Evolutionary conservation across 2,888 invertebrate species (phyloP).

Genomic region (Drosophila lacicola): DNA sequence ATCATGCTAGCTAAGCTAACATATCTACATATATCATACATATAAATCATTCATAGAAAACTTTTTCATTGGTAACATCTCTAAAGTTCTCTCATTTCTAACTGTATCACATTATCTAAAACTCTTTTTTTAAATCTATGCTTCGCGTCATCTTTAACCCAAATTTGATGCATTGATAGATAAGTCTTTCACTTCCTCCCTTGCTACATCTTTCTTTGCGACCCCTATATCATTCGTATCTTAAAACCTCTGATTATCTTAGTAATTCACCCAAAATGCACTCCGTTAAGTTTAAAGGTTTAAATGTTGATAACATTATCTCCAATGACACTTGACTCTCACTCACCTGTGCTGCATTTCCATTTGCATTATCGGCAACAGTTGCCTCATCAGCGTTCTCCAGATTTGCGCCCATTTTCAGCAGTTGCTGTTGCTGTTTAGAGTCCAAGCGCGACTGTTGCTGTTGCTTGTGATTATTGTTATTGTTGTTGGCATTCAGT

Average conservation of each 20-base stretch:
- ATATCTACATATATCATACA: no score
- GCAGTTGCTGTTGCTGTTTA: conserved; percentile 52
- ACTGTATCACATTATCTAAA: no score
- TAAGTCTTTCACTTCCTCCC: no score
- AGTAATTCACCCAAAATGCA: background rate
- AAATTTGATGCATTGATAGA: no score
- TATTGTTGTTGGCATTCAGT: conserved; percentile 59
- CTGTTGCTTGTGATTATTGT: conserved; percentile 50
- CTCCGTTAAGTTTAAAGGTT: background rate
- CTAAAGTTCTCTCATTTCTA: no score
- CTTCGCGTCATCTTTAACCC: no score
- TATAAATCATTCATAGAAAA: no score
- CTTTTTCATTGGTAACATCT: no score
- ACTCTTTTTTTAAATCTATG: no score
- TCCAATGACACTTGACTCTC: conserved; percentile 6
- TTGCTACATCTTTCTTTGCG: no score
- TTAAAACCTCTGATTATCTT: background rate
- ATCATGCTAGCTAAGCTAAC: no score
- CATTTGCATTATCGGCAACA: conserved; percentile 67
- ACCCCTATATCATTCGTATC: no score
- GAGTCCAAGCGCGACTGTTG: conserved; percentile 51
- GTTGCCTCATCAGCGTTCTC: conserved; percentile 62
- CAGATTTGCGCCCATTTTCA: conserved; percentile 36
- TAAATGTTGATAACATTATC: background rate
- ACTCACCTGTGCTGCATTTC: conserved; percentile 78